These are phyloP conservation scores for Lynx canadensis DNA, from an alignment of 2,113 vertebrate genomes.

Conservation along the genomic window DNA sequence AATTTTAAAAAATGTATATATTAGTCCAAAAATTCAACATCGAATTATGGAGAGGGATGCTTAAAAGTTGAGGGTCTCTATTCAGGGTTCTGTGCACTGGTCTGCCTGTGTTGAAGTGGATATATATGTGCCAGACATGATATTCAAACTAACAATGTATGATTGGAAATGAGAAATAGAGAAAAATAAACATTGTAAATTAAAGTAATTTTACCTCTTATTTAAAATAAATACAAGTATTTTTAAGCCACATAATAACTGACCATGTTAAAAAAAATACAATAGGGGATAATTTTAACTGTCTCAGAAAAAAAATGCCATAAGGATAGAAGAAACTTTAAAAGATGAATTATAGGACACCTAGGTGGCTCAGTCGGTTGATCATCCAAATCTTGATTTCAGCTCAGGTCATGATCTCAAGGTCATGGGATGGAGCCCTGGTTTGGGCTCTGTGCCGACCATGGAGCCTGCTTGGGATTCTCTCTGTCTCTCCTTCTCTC, in stretches of 20 bases:
- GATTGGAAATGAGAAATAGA: background rate
- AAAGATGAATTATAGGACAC: background rate
- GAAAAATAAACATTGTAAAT: background rate
- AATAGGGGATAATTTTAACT: background rate
- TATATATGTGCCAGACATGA: fast-evolving
- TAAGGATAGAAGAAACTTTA: background rate
- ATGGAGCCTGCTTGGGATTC: too few relatives aligned
- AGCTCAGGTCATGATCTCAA: too few relatives aligned
- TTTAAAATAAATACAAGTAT: background rate
- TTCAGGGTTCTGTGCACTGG: background rate
- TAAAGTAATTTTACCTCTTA: background rate
- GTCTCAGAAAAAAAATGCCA: background rate
- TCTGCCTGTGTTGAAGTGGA: background rate
- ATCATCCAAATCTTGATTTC: too few relatives aligned
- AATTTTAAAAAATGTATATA: background rate
- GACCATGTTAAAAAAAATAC: background rate
- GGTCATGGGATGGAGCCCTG: too few relatives aligned
- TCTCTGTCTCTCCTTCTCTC: too few relatives aligned
- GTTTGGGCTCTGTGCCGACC: too few relatives aligned
- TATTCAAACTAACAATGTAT: background rate
- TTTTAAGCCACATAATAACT: background rate
- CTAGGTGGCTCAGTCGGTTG: too few relatives aligned
- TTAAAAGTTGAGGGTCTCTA: background rate
- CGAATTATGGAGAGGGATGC: background rate
- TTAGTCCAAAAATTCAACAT: background rate